Evolutionary conservation across 2,113 vertebrate genomes (phyloP), one percentile per base, ranked within the genome.

Genomic region (Pelobates fuscus): DNA sequence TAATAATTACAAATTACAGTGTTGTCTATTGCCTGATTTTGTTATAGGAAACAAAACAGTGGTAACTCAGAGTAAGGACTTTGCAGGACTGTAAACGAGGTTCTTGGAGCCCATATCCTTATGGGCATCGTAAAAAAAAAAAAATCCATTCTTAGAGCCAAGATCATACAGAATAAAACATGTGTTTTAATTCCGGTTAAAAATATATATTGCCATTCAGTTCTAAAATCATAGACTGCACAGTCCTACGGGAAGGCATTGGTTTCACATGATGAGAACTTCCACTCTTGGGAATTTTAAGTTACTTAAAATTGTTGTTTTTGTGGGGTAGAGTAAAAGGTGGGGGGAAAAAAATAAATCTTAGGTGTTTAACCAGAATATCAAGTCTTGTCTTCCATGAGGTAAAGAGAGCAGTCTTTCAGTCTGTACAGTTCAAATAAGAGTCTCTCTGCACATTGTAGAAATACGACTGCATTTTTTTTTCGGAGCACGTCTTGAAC

Each of bases 361-460:
- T 73, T 65, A 65, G 71, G 71, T 74, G 71, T 74, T 74, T 66
- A 41, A 74, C 54, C 71, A 75, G 49, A 49, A 75, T 66, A 75
- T 75, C 71, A 75, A 75, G 71, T 75, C 52, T 75, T 72, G 43
- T 63, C 11, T 57, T 74, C 29, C 41, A 75, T 67, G 71, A 75
- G 71, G 71, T 75, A 75, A 75, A 75, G 71, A 73, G 61, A 63
- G 46, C 27, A 61, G 29, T 49, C 44, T 3, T 17, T 49, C 5
- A 18, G 44, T n/a, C n/a, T 20, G 62, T 43, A 21, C 62, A 67
- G 63, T 41, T 65, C 37, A 8, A 4, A 44, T 24, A 25, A 49
- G 52, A 68, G 3, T 30, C 32, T 84, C 32, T 84, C 87, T 81
- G 86, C 85, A 89, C 87, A 86, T 86, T 84, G 85, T 85, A 85